Base-by-base conservation (phyloP, 2,113 vertebrate genomes). In the Rhabdornis inornatus region DNA sequence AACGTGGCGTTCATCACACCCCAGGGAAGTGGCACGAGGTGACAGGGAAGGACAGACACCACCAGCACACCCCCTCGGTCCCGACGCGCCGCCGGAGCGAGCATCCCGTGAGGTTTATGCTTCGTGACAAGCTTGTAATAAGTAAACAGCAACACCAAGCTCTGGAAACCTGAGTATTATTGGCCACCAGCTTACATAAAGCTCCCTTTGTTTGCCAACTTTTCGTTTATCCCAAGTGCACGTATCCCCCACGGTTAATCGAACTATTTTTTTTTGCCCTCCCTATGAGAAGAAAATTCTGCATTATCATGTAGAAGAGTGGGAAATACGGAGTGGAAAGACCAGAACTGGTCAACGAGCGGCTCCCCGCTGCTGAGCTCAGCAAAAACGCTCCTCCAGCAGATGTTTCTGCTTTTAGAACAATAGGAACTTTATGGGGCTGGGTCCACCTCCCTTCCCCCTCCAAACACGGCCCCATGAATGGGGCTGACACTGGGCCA, bases 321-420 rank as follows among this genome's bases (percentile, higher is more conserved):
- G 31, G 28, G 13, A 90, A 96, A 93, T 68, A 71, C 2, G 39
- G 88, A 92, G 79, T 87, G 96, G 92, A 94, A 80, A 83, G 91
- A 65, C 44, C 93, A 84, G 92, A 69, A 82, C 53, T 66, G 89
- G 95, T 88, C 85, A 92, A 42, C 35, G 17, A 91, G 94, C 1
- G 22, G 96, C 93, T 95, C 94, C 94, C 94, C 59, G 83, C 93
- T 96, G 96, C 97, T 96, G 96, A 96, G 74, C 96, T 96, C 96
- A 95, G 96, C 96, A 81, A 50, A 96, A 95, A 85, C 1, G 14
- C 94, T 79, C 18, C 90, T 95, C 93, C 90, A 94, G 95, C 95
- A 97, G 96, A 97, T 96, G 94, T 93, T 96, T 95, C 95, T 97
- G 93, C 88, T 94, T 94, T 92, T 44, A 68, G 94, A 97, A 96